These are phyloP conservation scores for Lethrus apterus DNA, from an alignment of 1,140 invertebrate genomes.

Conservation along the genomic window DNA sequence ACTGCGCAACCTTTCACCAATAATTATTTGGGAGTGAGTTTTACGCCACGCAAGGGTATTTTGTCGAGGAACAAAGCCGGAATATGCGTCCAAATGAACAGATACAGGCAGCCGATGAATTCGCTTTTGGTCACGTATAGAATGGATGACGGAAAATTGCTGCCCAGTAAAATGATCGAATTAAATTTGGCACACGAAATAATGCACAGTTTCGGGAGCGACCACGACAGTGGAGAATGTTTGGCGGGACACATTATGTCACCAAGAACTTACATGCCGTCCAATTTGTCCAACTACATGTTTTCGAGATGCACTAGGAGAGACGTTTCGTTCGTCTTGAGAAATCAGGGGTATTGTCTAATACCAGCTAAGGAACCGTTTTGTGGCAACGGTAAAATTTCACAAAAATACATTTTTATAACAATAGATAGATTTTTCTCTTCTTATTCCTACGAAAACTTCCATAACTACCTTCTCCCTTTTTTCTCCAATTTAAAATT, in stretches of 20 bases:
- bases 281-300: constrained; percentile 16
- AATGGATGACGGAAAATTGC: constrained; percentile 5
- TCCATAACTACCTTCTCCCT: too few relatives aligned
- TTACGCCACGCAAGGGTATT: constrained; percentile 15
- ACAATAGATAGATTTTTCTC: neutral
- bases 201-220: constrained; percentile 21
- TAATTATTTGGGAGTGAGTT: constrained; percentile 25
- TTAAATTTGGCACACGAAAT: constrained; percentile 21
- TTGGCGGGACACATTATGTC: constrained; percentile 19
- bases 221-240: constrained; percentile 16
- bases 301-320: constrained; percentile 24
- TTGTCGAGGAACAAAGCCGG: constrained; percentile 10
- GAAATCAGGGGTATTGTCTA: constrained; percentile 24
- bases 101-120: neutral
- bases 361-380: constrained; percentile 14
- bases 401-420: too few relatives aligned
- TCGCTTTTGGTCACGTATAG: constrained; percentile 8
- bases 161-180: constrained; percentile 14
- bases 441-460: too few relatives aligned
- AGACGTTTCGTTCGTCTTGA: constrained; percentile 21
- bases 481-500: too few relatives aligned
- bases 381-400: constrained; percentile 30
- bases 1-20: constrained; percentile 24
- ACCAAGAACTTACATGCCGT: constrained; percentile 4
- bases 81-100: constrained; percentile 7